Evolutionary conservation across 2,797 vertebrate species (phyloP), one percentile per base, ranked within the genome.

Genomic region (Erithacus rubecula): DNA sequence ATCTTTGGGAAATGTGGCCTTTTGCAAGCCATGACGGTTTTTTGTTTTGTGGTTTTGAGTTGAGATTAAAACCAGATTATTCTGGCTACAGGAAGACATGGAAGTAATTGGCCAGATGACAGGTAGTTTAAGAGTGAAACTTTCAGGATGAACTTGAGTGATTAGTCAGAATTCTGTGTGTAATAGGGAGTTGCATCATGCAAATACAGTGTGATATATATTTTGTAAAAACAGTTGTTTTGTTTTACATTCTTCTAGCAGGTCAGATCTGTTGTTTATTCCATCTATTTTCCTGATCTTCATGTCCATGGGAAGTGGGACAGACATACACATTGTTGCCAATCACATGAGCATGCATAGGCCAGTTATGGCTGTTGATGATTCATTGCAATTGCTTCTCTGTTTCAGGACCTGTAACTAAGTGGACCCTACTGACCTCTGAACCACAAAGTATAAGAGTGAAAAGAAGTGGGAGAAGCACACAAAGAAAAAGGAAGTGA

Each of bases 361-460:
- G 59, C 23, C 14, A 13, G 26, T 78, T 88, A 29, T 36, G 34
- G 59, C 63, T 89, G 62, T 76, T 64, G 84, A 62, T 89, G 70
- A 89, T 63, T 96, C 76, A 94, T 55, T 92, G 64, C 43, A 88
- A 65, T 89, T 93, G 62, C 79, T 95, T 95, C 60, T 96, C 47
- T 94, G 7, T 94, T 97, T 91, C 95, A 97, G 97, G 75, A 55
- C 43, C 52, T 95, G 62, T 76, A 90, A 72, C 80, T 60, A 44
- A 91, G 65, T 74, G 81, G 94, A 93, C 62, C 15, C 43, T 90
- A 19, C 60, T 87, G 91, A 92, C 87, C 82, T 87, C 94, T 94
- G 81, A 95, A 88, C 82, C 83, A 39, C 93, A 69, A 51, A 85
- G 63, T 36, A 6, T 69, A 94, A 92, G 83, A 95, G 95, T 56